Conservation (phyloP, 2,888 invertebrate genomes). For the Stenotaenia linearis region DNA sequence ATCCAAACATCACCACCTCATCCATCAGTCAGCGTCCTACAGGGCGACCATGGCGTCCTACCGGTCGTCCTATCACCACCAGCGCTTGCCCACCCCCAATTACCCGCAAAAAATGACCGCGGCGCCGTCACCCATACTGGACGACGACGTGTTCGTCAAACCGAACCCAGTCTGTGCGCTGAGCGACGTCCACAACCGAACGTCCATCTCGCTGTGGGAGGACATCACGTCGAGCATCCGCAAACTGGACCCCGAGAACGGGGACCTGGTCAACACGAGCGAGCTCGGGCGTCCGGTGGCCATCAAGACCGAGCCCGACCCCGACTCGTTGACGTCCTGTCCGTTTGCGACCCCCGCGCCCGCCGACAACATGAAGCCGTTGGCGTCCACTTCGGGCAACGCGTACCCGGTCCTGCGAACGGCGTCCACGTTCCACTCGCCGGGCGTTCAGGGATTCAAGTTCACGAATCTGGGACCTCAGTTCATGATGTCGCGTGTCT, state of each 20-base stretch:
- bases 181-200: neutral
- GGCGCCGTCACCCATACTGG: slow-evolving; percentile 46
- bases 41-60: neutral
- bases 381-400: slow-evolving; percentile 37
- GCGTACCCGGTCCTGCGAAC: slow-evolving; percentile 5
- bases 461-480: slow-evolving; percentile 36
- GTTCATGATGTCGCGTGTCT: slow-evolving; percentile 54
- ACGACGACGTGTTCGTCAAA: slow-evolving; percentile 80
- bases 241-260: slow-evolving; percentile 84
- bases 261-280: slow-evolving; percentile 61
- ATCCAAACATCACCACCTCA: slow-evolving; percentile 27
- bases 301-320: slow-evolving; percentile 33
- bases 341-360: slow-evolving; percentile 32
- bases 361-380: slow-evolving; percentile 4
- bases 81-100: slow-evolving; percentile 21
- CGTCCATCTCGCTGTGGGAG: slow-evolving; percentile 63
- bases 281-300: slow-evolving; percentile 21
- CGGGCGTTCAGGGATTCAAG: slow-evolving; percentile 33
- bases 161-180: slow-evolving; percentile 49
- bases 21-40: slow-evolving; percentile 19
- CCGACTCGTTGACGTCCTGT: slow-evolving; percentile 33
- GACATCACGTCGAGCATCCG: slow-evolving; percentile 85
- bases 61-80: neutral
- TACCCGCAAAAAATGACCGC: neutral
- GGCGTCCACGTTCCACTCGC: slow-evolving; percentile 28